Evolutionary conservation across 2,888 invertebrate species (phyloP), one percentile per base, ranked within the genome.

Genomic region (Cylloceria caligata): DNA sequence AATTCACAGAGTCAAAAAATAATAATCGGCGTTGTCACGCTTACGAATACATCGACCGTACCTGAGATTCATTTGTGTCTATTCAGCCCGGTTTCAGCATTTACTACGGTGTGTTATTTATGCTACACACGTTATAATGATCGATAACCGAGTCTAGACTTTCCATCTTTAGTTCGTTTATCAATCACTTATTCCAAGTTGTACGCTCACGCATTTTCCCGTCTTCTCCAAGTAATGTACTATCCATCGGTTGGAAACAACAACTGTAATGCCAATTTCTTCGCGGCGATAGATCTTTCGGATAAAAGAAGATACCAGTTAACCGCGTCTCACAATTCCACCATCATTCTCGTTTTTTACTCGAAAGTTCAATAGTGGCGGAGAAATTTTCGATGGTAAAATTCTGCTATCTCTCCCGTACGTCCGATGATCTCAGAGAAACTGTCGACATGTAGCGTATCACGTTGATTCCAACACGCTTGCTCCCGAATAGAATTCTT

Each of bases 71-170:
- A 1, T 9, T 52, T 16, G 11, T 7, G 2, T 24, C 24, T 52
- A 3, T 5, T 52, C 52, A 24, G 24, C 21, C 5, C 13, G 24
- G n/a, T 47, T 47, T 7, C 47, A 2, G 6, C 6, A 6, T 55
- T 2, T 0, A 19, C 5, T 21, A 19, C 49, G 5, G 16, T 9
- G 16, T 19, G 11, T 30, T 30, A 57, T n/a, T 27, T 57, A 16
- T 13, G 57, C 27, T 21, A 24, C 52, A 21, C 9, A 52, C 52
- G 11, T 57, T 27, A 24, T 57, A 57, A 57, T 52, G 47, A 62
- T 64, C 16, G 60, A 60, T 34, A 16, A 60, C 27, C 42, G 57
- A 72, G 72, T 39, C 2, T 13, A 42, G 60, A 60, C 19, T 47
- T 55, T 39, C 13, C 27, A 55, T 13, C n/a, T n/a, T n/a, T n/a